Conservation (phyloP, 2,888 invertebrate genomes). For the Parnassius glacialis region DNA sequence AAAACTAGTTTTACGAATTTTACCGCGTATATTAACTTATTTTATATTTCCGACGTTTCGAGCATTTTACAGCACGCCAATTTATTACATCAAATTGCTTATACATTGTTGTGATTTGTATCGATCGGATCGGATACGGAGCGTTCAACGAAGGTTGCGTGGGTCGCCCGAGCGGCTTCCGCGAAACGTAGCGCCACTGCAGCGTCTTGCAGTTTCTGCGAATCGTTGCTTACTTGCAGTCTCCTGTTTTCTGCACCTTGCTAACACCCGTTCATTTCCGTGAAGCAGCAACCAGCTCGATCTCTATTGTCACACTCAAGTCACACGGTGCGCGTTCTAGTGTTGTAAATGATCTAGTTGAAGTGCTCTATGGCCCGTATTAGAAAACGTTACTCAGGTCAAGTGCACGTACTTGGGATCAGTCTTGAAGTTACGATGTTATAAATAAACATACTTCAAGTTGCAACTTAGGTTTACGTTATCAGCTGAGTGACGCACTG, state of each 20-base stretch:
- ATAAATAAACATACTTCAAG: too few relatives aligned
- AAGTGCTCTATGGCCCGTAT: too few relatives aligned
- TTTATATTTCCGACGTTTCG: too few relatives aligned
- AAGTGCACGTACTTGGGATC: too few relatives aligned
- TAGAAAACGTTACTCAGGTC: too few relatives aligned
- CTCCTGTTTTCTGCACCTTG: conserved; percentile 4
- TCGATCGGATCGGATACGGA: neutral
- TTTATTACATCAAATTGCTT: neutral
- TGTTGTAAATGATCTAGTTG: neutral
- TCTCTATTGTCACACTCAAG: conserved; percentile 9
- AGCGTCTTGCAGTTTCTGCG: conserved; percentile 7
- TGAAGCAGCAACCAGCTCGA: conserved; percentile 1
- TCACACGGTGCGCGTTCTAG: neutral
- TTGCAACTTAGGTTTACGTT: too few relatives aligned
- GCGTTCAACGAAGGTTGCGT: neutral
- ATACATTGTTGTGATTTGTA: neutral
- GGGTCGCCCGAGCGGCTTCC: conserved; percentile 5
- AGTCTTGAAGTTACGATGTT: too few relatives aligned
- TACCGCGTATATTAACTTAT: too few relatives aligned
- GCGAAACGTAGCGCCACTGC: conserved; percentile 1
- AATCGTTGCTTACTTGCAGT: neutral
- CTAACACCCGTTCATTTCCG: conserved; percentile 11
- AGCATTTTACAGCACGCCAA: too few relatives aligned
- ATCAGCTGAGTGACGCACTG: too few relatives aligned
- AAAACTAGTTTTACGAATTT: too few relatives aligned